phyloP scores from a whole-genome alignment of 2,113 vertebrate species.

The Falcunculus frontatus region DNA sequence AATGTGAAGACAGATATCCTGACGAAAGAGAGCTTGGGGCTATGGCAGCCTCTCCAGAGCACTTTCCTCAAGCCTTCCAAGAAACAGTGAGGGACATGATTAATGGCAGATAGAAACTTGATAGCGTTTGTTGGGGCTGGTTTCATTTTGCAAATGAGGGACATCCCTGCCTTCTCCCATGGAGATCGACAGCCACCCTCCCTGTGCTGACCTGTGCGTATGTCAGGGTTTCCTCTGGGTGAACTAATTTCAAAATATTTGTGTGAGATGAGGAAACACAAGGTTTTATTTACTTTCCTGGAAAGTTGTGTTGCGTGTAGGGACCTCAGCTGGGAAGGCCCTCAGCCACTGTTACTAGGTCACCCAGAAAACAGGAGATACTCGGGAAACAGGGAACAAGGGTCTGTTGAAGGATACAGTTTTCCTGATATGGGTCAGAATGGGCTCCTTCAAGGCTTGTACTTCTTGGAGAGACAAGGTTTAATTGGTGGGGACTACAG shows the following conservation, averaged over 20 bases:
- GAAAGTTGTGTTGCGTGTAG: background rate
- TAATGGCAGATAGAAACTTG: background rate
- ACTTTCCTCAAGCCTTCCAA: background rate
- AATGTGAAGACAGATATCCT: background rate
- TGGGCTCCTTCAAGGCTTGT: background rate
- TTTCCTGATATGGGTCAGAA: background rate
- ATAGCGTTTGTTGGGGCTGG: background rate
- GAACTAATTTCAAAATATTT: background rate
- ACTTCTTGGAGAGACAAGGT: fast-evolving
- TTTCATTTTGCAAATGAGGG: background rate
- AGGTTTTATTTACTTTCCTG: background rate
- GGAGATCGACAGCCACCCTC: background rate
- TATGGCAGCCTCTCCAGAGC: background rate
- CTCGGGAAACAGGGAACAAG: background rate
- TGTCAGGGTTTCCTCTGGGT: fast-evolving
- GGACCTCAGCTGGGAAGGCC: fast-evolving
- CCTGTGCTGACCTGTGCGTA: fast-evolving
- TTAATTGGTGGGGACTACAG: background rate
- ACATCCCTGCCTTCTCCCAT: background rate
- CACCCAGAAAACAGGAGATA: background rate
- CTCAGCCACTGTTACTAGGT: background rate
- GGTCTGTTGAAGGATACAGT: background rate
- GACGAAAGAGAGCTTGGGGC: background rate
- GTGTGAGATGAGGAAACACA: background rate
- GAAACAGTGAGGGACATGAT: background rate